These are phyloP conservation scores for Balearica regulorum DNA, from an alignment of 2,797 vertebrate genomes.

Conservation along the genomic window DNA sequence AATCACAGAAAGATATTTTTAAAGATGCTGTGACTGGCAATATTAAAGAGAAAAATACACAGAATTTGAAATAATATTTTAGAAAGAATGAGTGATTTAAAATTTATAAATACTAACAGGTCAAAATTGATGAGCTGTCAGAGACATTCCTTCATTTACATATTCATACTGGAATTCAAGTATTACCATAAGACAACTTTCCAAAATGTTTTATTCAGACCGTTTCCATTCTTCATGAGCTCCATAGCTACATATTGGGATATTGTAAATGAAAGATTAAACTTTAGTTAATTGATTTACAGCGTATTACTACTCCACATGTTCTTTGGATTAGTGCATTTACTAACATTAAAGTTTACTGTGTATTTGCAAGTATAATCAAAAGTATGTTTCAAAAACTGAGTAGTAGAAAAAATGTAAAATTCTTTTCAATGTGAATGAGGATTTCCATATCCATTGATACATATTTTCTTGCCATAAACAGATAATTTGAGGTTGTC, in stretches of 20 bases:
- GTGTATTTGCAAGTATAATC: neutral
- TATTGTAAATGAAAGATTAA: neutral
- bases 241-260: neutral
- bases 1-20: neutral
- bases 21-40: neutral
- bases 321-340: neutral
- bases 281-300: neutral
- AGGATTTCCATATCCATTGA: neutral
- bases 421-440: neutral
- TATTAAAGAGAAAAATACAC: neutral
- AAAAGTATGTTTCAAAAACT: neutral
- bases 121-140: neutral
- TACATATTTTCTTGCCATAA: neutral
- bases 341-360: neutral
- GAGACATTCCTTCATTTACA: neutral
- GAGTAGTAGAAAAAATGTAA: neutral
- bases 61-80: neutral
- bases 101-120: neutral
- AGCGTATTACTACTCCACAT: neutral
- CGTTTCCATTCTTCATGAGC: neutral
- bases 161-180: neutral
- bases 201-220: neutral
- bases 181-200: neutral
- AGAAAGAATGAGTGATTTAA: neutral
- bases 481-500: neutral